Evolutionary conservation across 1,140 invertebrate species (phyloP).

Genomic region (Stegodyphus mimosarum): DNA sequence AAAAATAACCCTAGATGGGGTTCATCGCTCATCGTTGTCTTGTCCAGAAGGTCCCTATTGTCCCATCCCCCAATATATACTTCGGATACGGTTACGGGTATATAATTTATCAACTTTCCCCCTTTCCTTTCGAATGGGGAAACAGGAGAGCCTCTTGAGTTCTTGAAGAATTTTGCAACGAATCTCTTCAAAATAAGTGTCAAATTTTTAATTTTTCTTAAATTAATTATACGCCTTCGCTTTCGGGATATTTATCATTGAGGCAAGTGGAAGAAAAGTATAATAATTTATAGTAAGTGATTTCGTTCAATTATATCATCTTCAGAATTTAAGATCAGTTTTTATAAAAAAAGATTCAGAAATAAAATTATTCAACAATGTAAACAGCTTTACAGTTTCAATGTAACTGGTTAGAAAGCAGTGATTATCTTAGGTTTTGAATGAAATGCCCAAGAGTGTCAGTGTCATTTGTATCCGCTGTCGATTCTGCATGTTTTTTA

Average conservation of each 20-base stretch:
- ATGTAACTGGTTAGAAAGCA: too few species aligned
- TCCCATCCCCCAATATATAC: background rate
- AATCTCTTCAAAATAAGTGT: background rate
- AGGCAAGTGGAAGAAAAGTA: too few species aligned
- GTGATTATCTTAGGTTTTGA: too few species aligned
- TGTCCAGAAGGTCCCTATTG: constrained; percentile 7
- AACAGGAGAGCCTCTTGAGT: background rate
- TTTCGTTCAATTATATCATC: too few species aligned
- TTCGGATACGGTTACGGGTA: background rate
- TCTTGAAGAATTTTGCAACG: background rate
- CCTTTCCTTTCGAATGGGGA: background rate
- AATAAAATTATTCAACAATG: too few species aligned
- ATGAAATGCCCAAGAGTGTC: too few species aligned
- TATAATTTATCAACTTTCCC: background rate
- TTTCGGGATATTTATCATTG: background rate
- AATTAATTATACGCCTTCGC: background rate
- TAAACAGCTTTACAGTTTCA: too few species aligned
- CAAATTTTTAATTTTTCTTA: background rate
- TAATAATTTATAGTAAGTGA: too few species aligned
- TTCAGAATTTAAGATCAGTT: too few species aligned
- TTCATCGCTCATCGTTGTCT: background rate
- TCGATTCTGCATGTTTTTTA: too few species aligned
- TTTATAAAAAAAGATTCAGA: too few species aligned
- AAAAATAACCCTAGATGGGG: constrained; percentile 4
- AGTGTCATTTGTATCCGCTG: too few species aligned